These are phyloP conservation scores for Melinopterus prodromus DNA, from an alignment of 2,888 invertebrate species.

Conservation along the genomic window DNA sequence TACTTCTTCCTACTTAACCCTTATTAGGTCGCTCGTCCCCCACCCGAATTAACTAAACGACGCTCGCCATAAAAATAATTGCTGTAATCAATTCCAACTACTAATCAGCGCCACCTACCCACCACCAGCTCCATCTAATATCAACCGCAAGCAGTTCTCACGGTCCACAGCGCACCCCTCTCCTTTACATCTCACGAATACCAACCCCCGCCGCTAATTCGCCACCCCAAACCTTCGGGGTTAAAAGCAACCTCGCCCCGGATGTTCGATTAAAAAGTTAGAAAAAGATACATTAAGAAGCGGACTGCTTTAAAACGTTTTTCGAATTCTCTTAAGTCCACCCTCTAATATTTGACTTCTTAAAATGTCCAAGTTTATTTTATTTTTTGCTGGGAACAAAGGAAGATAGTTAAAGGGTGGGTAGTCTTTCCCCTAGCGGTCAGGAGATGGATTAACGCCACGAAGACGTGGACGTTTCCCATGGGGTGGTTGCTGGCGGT, in stretches of 20 bases:
- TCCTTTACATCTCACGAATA: neutral
- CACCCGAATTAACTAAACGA: conserved; percentile 31
- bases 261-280: neutral
- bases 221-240: neutral
- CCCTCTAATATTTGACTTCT: neutral
- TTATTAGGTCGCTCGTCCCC: conserved; percentile 14
- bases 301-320: neutral
- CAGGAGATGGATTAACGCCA: neutral
- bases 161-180: neutral
- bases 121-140: neutral
- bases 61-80: conserved; percentile 33
- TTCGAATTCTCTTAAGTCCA: neutral
- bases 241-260: neutral
- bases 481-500: no score
- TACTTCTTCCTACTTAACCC: neutral
- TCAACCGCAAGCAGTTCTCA: neutral
- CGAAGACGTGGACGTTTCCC: neutral
- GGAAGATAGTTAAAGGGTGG: neutral
- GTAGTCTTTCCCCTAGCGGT: neutral
- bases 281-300: neutral
- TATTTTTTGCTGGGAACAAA: neutral
- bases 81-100: conserved; percentile 28
- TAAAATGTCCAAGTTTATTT: neutral
- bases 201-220: neutral
- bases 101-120: neutral